Evolutionary conservation across 2,797 vertebrate species (phyloP).

Genomic region (Notoglanidium macrostoma): DNA sequence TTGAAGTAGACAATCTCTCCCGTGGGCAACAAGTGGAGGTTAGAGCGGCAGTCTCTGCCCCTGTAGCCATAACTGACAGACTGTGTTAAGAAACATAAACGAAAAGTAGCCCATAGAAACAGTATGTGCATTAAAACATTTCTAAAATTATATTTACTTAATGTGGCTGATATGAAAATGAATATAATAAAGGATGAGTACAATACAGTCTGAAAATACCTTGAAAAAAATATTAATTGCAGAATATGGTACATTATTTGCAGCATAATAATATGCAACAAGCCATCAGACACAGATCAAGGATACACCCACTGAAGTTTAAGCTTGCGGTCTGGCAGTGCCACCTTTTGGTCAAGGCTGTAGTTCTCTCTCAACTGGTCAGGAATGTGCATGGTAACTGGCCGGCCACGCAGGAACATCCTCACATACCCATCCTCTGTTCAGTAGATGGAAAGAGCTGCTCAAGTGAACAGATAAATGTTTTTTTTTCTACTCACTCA

Average conservation of each 20-base stretch:
- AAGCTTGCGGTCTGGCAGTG: constrained; percentile 78
- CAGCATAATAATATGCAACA: not conserved
- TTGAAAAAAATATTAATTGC: not conserved
- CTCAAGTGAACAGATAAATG: not conserved
- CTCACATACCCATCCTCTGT: constrained; percentile 88
- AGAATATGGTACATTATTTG: not conserved
- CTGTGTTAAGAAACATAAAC: constrained; percentile 62
- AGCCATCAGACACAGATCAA: constrained; percentile 51
- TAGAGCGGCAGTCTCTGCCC: constrained; percentile 87
- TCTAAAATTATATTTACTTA: not conserved
- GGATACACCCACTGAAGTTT: constrained; percentile 97
- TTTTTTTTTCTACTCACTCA: not conserved
- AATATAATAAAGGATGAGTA: not conserved
- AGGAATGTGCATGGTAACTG: constrained; percentile 85
- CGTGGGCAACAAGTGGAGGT: constrained; percentile 88
- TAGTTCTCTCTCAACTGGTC: constrained; percentile 77
- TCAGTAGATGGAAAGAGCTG: not conserved
- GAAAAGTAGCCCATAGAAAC: not conserved
- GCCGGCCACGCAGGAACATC: constrained; percentile 89
- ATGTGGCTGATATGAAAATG: not conserved
- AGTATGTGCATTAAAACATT: not conserved
- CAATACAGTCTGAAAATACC: not conserved
- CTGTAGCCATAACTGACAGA: constrained; percentile 85
- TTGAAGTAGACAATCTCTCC: constrained; percentile 93
- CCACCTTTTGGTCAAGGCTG: constrained; percentile 80